Evolutionary conservation across 1,140 invertebrate species (phyloP).

Genomic region (Aphis craccivora): DNA sequence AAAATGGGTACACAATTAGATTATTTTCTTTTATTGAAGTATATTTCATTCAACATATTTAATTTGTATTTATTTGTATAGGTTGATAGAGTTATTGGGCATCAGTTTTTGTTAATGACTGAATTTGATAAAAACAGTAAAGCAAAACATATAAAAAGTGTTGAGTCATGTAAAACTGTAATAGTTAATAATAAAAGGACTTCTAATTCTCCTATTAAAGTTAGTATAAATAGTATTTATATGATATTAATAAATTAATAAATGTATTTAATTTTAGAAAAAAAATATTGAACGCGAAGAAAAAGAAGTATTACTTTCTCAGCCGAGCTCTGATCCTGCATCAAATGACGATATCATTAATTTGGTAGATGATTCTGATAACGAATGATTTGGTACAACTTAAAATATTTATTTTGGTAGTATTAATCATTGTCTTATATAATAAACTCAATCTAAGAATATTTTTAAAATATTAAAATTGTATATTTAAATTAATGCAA

Average conservation of each 20-base stretch:
- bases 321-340: background rate
- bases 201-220: background rate
- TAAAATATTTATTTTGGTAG: background rate
- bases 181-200: background rate
- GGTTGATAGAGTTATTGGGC: conserved; percentile 17
- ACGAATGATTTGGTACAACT: conserved; percentile 28
- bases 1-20: conserved; percentile 31
- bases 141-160: background rate
- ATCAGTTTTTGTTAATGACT: background rate
- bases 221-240: background rate
- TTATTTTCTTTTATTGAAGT: background rate
- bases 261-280: background rate
- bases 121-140: conserved; percentile 21
- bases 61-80: background rate
- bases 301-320: background rate
- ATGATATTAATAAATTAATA: background rate
- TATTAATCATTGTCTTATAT: background rate
- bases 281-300: background rate
- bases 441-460: too few relatives aligned
- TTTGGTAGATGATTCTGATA: conserved; percentile 36
- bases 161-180: background rate
- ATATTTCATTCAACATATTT: background rate
- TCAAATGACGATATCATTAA: conserved; percentile 39
- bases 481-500: background rate
- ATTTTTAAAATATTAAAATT: background rate